Evolutionary conservation across 2,888 invertebrate genomes (phyloP), one percentile per base, ranked within the genome.

Genomic region (Acronicta leporina): DNA sequence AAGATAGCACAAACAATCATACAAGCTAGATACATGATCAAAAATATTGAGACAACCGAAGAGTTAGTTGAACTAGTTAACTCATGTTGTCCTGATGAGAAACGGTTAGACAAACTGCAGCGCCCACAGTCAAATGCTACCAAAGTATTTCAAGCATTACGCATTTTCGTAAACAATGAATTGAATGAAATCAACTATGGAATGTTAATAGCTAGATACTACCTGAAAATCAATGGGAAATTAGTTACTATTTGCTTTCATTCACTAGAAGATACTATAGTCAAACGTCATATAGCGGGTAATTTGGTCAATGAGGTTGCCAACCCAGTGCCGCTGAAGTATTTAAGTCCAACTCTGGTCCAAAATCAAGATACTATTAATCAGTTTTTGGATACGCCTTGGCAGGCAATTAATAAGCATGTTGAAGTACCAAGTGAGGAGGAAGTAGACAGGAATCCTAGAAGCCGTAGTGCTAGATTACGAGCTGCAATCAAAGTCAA

Each of bases 161-260:
- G 99, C 63, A 99, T 99, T 81, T 99, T 99, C 90, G 98, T 99
- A 0, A 99, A 99, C 86, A 98, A 99, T 87, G 99, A 99, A 92
- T 91, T 99, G 0, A 99, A 99, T 87, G 99, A 99, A 94, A 95
- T 99, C 1, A 98, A 99, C 92, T 97, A 97, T 87, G 99, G 96
- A 0, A 96, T 99, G 89, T 86, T 97, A 25, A 81, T 98, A 55
- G 97, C 98, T 0, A 96, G 96, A 67, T 95, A 95, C 82, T 97
- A 96, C 82, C 94, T 99, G 20, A 97, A 97, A 91, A 89, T 96
- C 0, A 96, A 96, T 40, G 99, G 99, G 0, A 95, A 96, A 63
- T 87, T 99, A 63, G 96, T 98, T 0, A 96, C 97, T 0, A 96
- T 99, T 42, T 96, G 98, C 13, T 99, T 99, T 88, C 99, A 99